Evolutionary conservation across 2,888 invertebrate genomes (phyloP), one percentile per base, ranked within the genome.

Genomic region (Poecilobothrus nobilitatus): DNA sequence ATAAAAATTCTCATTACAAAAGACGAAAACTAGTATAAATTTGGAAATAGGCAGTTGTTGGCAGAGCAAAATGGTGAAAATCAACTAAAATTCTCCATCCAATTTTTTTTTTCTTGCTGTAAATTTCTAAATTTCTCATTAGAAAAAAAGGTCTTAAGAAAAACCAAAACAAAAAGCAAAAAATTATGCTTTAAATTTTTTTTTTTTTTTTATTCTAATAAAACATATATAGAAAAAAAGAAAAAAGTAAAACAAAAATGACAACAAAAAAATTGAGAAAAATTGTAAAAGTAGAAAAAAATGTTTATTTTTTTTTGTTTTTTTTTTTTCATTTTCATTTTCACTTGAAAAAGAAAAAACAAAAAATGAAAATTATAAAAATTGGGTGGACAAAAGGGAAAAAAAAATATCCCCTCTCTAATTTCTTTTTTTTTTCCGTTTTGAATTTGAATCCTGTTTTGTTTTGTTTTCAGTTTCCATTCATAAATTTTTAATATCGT

Each of bases 101-200:
- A 12, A 12, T 53, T 6, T 18, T 18, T 18, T 12, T 15, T 10
- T 53, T 53, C 2, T 6, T 12, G 12, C 53, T 53, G 53, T 53
- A 53, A 53, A 53, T 53, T 53, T 53, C 53, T 53, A 53, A 53
- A 53, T 53, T 53, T 53, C 53, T 53, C 53, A 53, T 53, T 53
- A 53, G 53, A 53, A 15, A 53, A 53, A 15, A 18, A 41, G 12
- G 15, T 12, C 9, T 12, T 41, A n/a, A 53, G 15, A 53, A n/a
- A 53, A 53, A 53, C 7, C 7, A 53, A n/a, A n/a, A 18, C 53
- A 15, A 53, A 18, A 18, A 37, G 7, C 37, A 37, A 37, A 37
- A 37, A 37, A 12, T 37, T 37, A 37, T 37, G 10, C 37, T 37
- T 8, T 5, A 37, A 37, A 53, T 15, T 18, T 18, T 18, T 53